These are phyloP conservation scores for Cyprinella venusta DNA, from an alignment of 2,797 vertebrate species.

Conservation along the genomic window DNA sequence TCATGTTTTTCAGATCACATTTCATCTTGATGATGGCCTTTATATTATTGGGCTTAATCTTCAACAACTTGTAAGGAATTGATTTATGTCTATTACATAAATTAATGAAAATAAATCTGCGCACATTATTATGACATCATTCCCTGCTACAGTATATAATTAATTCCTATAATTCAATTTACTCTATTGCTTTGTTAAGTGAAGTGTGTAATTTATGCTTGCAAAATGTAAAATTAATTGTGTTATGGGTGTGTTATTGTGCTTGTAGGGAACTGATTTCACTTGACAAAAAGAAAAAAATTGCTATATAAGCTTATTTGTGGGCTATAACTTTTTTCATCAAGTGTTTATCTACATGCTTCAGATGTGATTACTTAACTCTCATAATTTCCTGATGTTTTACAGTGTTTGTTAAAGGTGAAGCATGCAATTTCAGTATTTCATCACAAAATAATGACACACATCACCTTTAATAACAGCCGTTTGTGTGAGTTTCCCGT, in stretches of 20 bases:
- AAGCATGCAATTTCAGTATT: neutral
- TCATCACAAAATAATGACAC: neutral
- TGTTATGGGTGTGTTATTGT: neutral
- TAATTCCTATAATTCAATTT: neutral
- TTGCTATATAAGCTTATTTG: neutral
- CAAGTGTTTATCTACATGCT: neutral
- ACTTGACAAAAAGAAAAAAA: neutral
- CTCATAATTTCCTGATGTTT: constrained; percentile 17
- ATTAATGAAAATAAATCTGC: neutral
- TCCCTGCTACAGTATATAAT: neutral
- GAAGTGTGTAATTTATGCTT: neutral
- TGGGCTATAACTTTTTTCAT: neutral
- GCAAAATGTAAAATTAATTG: too few relatives aligned
- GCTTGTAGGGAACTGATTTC: neutral
- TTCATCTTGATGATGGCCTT: neutral
- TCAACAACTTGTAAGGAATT: neutral
- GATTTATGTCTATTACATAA: neutral
- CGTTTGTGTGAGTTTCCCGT: neutral
- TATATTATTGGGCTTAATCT: neutral
- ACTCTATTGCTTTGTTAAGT: neutral
- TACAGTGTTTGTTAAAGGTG: neutral
- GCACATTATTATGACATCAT: neutral
- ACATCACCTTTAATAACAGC: neutral
- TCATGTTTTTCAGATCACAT: neutral
- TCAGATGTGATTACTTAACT: neutral